Conservation (phyloP, 2,113 vertebrate species). For the Saguinus midas region DNA sequence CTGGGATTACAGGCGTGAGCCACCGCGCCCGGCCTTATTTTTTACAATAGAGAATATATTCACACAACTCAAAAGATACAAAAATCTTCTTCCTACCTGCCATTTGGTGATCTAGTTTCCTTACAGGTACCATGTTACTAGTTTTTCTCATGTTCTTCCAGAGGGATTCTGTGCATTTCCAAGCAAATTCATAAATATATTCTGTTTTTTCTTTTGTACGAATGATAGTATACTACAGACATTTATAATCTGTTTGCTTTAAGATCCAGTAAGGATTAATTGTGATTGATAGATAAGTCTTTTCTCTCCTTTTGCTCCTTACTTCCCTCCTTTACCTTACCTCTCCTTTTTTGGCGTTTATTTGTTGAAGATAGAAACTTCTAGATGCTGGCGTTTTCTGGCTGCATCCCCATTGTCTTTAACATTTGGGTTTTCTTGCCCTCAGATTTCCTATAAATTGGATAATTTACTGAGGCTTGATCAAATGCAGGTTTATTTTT, state of each 20-base stretch:
- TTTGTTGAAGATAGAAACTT: neutral
- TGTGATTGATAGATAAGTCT: neutral
- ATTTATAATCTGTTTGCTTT: conserved; percentile 4
- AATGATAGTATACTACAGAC: neutral
- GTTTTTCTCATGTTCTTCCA: neutral
- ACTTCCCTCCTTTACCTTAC: neutral
- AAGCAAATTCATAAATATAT: neutral
- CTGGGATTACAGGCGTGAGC: too few relatives aligned
- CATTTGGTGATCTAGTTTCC: neutral
- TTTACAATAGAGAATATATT: neutral
- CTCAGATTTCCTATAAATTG: neutral
- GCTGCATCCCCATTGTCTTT: neutral
- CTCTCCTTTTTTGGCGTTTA: neutral
- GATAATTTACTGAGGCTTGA: neutral
- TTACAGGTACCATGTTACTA: neutral
- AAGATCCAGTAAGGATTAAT: neutral
- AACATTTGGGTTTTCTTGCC: neutral
- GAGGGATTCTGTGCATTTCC: neutral
- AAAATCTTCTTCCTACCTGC: neutral
- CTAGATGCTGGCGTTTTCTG: neutral
- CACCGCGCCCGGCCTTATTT: too few relatives aligned
- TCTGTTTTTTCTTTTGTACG: neutral
- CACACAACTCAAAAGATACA: neutral
- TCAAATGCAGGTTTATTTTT: neutral
- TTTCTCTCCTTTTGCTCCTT: neutral